Evolutionary conservation across 23 tunicate species (phyloP).

Genomic region (Ascidia mentula): DNA sequence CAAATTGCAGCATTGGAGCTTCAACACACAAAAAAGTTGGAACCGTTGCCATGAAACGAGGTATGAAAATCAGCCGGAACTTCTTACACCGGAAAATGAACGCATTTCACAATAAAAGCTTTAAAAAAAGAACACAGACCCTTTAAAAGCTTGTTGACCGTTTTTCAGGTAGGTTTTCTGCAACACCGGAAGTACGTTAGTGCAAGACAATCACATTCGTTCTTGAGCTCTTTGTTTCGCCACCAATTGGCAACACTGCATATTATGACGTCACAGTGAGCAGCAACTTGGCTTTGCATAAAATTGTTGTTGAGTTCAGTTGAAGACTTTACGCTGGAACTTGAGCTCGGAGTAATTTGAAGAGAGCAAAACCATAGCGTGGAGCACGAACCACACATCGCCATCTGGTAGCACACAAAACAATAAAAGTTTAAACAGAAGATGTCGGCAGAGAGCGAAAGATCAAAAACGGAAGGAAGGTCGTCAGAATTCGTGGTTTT

Average conservation of each 20-base stretch:
- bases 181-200: no score
- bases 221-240: neutral
- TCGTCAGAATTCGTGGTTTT: no score
- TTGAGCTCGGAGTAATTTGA: slow-evolving; percentile 51
- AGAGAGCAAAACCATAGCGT: slow-evolving; percentile 66
- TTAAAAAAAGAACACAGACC: no score
- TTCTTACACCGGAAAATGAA: neutral
- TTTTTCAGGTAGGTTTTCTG: no score
- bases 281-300: neutral
- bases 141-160: no score
- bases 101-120: no score
- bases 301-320: slow-evolving; percentile 12
- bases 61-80: no score
- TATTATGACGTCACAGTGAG: neutral
- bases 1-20: no score
- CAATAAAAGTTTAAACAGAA: neutral
- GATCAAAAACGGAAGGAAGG: no score
- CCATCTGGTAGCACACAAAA: slow-evolving; percentile 10
- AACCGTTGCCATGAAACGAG: no score
- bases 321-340: slow-evolving; percentile 53
- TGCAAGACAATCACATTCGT: neutral
- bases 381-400: slow-evolving; percentile 62
- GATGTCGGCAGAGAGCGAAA: no score
- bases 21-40: no score
- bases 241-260: neutral